Conservation (phyloP, 2,113 vertebrate species). For the Gasterosteus nipponicus region DNA sequence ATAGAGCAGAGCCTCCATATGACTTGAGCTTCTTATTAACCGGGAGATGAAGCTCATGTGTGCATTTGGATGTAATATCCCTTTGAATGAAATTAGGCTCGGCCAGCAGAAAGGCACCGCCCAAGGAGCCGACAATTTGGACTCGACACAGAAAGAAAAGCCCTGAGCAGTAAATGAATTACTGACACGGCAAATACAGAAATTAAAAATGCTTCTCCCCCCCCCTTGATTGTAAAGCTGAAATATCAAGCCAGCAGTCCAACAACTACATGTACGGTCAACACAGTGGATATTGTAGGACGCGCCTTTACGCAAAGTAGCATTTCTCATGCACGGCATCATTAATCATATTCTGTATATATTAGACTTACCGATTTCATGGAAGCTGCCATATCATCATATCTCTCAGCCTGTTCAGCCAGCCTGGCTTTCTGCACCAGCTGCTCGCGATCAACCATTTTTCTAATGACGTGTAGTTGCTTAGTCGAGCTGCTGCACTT, state of each 20-base stretch:
- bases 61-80: conserved; percentile 55
- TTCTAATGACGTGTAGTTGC: conserved; percentile 55
- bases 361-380: conserved; percentile 97
- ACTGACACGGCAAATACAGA: conserved; percentile 13
- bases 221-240: neutral
- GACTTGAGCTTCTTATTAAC: conserved; percentile 16
- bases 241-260: conserved; percentile 1
- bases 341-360: neutral
- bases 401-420: conserved; percentile 97
- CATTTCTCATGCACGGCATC: conserved; percentile 5
- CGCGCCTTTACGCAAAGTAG: conserved; percentile 22
- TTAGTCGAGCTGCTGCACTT: conserved; percentile 53
- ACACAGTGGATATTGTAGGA: conserved; percentile 1
- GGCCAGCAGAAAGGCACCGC: conserved; percentile 80
- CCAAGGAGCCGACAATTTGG: conserved; percentile 71
- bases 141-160: conserved; percentile 19
- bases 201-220: neutral
- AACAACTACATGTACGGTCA: conserved; percentile 4
- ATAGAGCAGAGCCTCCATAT: conserved; percentile 33
- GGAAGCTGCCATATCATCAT: conserved; percentile 98
- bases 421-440: conserved; percentile 99
- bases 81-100: conserved; percentile 26
- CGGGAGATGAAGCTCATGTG: conserved; percentile 25
- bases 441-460: conserved; percentile 98
- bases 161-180: neutral